Conservation (phyloP, 2,797 vertebrate species). For the Hyperoplus lanceolatus region DNA sequence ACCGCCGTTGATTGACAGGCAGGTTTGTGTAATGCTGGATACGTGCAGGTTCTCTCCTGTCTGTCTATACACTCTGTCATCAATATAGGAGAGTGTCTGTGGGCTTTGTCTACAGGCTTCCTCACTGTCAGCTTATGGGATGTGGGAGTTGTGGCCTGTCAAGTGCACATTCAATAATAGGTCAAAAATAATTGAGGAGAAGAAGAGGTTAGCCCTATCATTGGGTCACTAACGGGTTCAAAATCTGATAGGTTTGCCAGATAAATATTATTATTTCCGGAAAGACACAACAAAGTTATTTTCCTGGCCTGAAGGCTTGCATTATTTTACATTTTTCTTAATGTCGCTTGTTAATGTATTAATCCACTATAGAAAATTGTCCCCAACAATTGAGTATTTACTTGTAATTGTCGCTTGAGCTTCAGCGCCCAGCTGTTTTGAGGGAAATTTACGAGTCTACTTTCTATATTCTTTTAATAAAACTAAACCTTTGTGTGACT, state of each 20-base stretch:
- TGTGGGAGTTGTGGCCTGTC: constrained; percentile 36
- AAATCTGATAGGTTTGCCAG: constrained; percentile 1
- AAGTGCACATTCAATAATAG: constrained; percentile 37
- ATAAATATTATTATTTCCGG: neutral
- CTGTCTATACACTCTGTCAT: neutral
- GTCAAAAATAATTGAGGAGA: constrained; percentile 32
- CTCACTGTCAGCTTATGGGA: constrained; percentile 36
- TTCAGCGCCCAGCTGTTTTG: neutral
- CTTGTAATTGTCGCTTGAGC: neutral
- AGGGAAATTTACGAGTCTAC: neutral
- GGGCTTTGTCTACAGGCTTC: constrained; percentile 43
- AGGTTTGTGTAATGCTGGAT: constrained; percentile 9
- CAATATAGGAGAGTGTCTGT: constrained; percentile 30
- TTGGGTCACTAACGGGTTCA: constrained; percentile 38
- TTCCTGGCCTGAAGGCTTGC: too few species aligned
- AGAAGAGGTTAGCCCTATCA: neutral
- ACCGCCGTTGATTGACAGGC: constrained; percentile 29
- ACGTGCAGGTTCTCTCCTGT: constrained; percentile 35
- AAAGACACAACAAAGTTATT: neutral
- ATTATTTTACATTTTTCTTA: too few species aligned
- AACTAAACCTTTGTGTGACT: neutral
- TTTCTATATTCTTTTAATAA: neutral
- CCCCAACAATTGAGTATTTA: neutral
- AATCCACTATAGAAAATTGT: constrained; percentile 21
- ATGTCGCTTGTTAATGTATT: neutral